Base-by-base conservation (phyloP, 2,888 invertebrate genomes). In the Phengaris arion region DNA sequence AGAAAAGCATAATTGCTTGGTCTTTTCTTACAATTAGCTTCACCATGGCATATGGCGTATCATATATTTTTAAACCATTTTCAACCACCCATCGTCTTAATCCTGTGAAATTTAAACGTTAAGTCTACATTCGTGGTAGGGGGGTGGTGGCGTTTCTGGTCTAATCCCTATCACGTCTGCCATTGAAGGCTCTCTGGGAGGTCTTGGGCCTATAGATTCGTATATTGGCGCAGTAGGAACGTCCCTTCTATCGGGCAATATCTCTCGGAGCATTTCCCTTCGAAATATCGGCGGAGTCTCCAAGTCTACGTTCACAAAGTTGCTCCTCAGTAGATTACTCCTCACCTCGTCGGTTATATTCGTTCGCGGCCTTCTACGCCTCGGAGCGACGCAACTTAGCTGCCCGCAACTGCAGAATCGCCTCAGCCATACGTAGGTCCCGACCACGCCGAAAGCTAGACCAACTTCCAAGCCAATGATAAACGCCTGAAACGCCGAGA, bases 61-160 rank as follows among this genome's bases (percentile, higher is more conserved):
- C 15, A 57, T 4, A 35, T 15, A 15, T 55, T 54, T 55, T 55
- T 54, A n/a, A 3, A 15, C 15, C 57, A 15, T 9, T 57, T 15
- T 8, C 13, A 0, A 35, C 35, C 35, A 35, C 35, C 57, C 15
- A 57, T 57, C 9, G 8, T 59, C 4, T 9, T 8, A 22, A 9
- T 15, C 9, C 22, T 48, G 48, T 48, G 8, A 48, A 7, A n/a
- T 46, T 76, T 77, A 89, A 79, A 87, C 81, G 78, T 86, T 88
- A 46, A 88, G 82, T 70, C 89, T 86, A 79, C 90, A 91, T 76
- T 93, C 92, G 74, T 88, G 83, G 78, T 94, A 94, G 0, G 94
- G 91, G 2, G 94, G 94, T 0, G 94, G 94, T 0, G 94, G 94
- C 0, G 94, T 94, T 79, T 94, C 94, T 2, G 80, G 78, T 15